Base-by-base conservation (phyloP, 2,113 vertebrate genomes). In the Hipposideros armiger region DNA sequence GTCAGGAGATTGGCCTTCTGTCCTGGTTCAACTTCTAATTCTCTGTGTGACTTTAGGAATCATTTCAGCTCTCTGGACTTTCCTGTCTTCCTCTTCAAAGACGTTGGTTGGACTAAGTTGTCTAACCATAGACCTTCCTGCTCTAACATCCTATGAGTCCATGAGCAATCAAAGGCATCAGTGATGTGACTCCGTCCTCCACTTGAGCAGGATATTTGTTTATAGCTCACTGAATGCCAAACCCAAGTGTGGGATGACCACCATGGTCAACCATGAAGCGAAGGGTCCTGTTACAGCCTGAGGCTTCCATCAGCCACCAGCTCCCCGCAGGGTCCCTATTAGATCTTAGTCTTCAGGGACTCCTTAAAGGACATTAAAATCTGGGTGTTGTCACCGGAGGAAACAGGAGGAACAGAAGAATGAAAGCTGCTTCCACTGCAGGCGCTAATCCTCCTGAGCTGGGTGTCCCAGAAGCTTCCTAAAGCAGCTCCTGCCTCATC, bases 1-100 rank as follows among this genome's bases (percentile, higher is more conserved):
- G 26, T 24, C 47, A 20, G n/a, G 28, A 87, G 42, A 36, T 5
- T 9, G 11, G 8, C 3, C 32, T 66, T 80, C 42, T 88, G 42
- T 16, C 2, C 20, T 67, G 47, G 20, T 30, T 87, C 2, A 30
- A 22, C 20, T 30, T 62, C 11, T n/a, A 32, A 47, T 20, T 80
- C 26, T 70, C 7, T 1, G 0, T 50, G n/a, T 62, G 84, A 62
- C n/a, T 17, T 5, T 50, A 8, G 4, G 22, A 76, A 77, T 94
- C 28, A 42, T 60, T 42, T 36, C 14, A 36, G 30, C 30, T 50
- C 30, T 90, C 32, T 74, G 52, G 42, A 36, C 36, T 90, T 94
- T 80, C 80, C 17, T 78, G 87, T 74, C 14, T 84, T 95, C 32
- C n/a, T 87, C 40, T 56, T 70, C 72, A 80, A 62, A 40, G 78